Base-by-base conservation (phyloP, 2,113 vertebrate species). In the Melanerpes formicivorus region DNA sequence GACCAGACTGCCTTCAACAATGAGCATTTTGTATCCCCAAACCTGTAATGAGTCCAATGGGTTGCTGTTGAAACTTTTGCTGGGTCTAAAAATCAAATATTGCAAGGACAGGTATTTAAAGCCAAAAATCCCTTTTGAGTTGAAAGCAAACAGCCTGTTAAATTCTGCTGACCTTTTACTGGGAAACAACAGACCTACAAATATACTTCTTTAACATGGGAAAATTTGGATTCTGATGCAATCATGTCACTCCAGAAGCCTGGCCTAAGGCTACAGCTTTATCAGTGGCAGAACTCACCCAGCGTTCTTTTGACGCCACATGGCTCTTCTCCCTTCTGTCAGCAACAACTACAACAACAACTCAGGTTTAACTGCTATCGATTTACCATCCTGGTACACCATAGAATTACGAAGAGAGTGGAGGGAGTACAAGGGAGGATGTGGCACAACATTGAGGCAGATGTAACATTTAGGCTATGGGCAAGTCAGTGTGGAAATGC, bases 41-140 rank as follows among this genome's bases (percentile, higher is more conserved):
- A 91, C 48, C 69, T 90, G 77, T 65, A 59, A 92, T 66, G 50
- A 52, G 80, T 84, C 32, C 70, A 93, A 26, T 0, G 34, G 18
- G 59, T 14, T 72, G 66, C 27, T 96, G 66, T 86, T 79, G 86
- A 66, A 94, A 84, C 59, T 92, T 90, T 9, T 32, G 40, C 77
- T 59, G 66, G 29, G 80, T 88, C 90, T 93, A 87, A 93, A 40
- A 95, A 88, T 83, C 88, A 92, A 75, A n/a, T 78, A 46, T 37
- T 88, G 8, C 88, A 94, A 93, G 73, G 48, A 81, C 52, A 84
- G 66, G 55, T 42, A 65, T 2, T 42, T 40, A 21, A 29, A 88
- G 88, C 66, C 80, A 94, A 93, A 91, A 91, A 30, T 1, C 8
- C 55, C 12, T 50, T 67, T 18, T 17, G 23, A 92, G 62, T 63